Evolutionary conservation across 2,888 invertebrate genomes (phyloP), one percentile per base, ranked within the genome.

Genomic region (Iselma pallidipennis): DNA sequence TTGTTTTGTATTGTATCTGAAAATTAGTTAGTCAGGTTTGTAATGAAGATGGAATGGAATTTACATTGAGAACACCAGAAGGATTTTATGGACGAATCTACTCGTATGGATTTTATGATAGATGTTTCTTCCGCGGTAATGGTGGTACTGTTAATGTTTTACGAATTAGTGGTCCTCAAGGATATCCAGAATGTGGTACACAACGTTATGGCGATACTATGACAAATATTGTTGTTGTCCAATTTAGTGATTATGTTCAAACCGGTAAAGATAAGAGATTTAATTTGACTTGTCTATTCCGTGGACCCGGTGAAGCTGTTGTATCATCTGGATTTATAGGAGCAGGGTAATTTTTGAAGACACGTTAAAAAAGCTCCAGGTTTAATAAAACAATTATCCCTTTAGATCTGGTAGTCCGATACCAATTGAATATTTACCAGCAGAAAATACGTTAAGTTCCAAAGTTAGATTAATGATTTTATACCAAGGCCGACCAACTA

Each of bases 11-110:
- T 37, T 16, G n/a, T 37, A 19, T 42, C 21, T 42, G 7, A 9
- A 10, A 42, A 42, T 42, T 74, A 95, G 95, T 95, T 55, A 91
- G 91, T 55, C 95, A 95, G 86, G 90, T 92, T 1, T 95, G 95
- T 80, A 94, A 92, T 74, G 94, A 95, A 82, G 95, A 95, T 77
- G 95, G 95, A 1, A 96, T 96, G 95, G 95, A 95, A 78, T 95
- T 96, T 77, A 94, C 94, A 0, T 83, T 96, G 55, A 85, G 91
- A 63, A 91, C 95, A 0, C 93, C 94, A 0, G 95, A 95, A 85
- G 92, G 92, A 9, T 96, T 95, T 80, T 88, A 91, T 69, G 95
- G 95, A 2, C 85, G 95, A 55, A 95, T 96, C 80, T 96, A 95
- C 80, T 93, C 95, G 0, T 94, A 95, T 74, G 95, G 95, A 1